A percentile compares a stretch with the other conserved stretches of the same genome.
These are phyloP conservation scores for Tupaia chinensis DNA, from an alignment of 2,113 vertebrate species.

Conservation along the genomic window DNA sequence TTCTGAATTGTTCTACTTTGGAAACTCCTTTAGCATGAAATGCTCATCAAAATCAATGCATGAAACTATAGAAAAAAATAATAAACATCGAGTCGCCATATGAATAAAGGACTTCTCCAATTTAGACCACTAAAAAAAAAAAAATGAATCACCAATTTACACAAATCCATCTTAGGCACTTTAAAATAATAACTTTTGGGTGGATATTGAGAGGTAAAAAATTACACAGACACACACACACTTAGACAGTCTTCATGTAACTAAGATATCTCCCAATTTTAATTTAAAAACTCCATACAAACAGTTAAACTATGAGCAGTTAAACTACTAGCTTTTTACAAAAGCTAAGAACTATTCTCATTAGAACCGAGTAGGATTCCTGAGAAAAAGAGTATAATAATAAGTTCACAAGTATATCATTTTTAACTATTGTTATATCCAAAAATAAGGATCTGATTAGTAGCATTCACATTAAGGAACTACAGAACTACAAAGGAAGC, in stretches of 20 bases:
- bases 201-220: neutral
- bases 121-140: constrained; percentile 71
- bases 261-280: neutral
- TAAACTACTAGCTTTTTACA: neutral
- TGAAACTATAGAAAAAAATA: constrained; percentile 80
- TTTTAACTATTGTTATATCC: constrained; percentile 12
- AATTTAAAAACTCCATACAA: neutral
- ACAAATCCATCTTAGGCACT: constrained; percentile 65
- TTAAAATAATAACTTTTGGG: constrained; percentile 47
- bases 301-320: neutral
- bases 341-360: constrained; percentile 55
- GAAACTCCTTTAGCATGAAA: constrained; percentile 89
- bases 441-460: neutral
- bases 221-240: neutral
- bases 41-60: constrained; percentile 88
- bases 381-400: neutral
- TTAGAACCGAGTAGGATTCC: constrained; percentile 23
- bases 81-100: constrained; percentile 70
- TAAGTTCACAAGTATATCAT: neutral
- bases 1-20: constrained; percentile 87
- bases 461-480: constrained; percentile 16
- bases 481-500: neutral
- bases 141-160: constrained; percentile 70
- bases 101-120: constrained; percentile 81
- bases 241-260: neutral